Conservation (phyloP, 2,888 invertebrate species). For the Eristalinus sepulchralis region DNA sequence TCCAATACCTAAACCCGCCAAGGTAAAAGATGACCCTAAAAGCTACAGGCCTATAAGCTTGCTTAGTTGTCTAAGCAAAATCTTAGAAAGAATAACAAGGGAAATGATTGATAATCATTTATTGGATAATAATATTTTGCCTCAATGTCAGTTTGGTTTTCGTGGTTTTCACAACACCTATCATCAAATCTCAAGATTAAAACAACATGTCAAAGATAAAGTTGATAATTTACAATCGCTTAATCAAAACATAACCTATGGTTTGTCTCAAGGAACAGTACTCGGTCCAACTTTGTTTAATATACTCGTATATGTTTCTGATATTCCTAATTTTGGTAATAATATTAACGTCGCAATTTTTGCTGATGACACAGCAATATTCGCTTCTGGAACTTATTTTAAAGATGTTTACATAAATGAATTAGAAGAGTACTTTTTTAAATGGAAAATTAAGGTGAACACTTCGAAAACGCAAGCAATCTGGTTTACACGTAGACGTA, state of each 20-base stretch:
- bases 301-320: slow-evolving; percentile 2
- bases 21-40: not conserved
- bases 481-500: not conserved
- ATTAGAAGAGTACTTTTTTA: not conserved
- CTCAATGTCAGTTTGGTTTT: not conserved
- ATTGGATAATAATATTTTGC: not conserved
- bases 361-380: not conserved
- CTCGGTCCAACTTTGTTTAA: not conserved
- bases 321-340: not conserved
- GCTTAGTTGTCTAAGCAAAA: not conserved
- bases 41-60: slow-evolving; percentile 17
- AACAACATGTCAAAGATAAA: not conserved
- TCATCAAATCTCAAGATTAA: not conserved
- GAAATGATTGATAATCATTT: not conserved
- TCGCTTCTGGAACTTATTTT: not conserved
- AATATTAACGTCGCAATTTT: not conserved
- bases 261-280: not conserved
- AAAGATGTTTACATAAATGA: not conserved
- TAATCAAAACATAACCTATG: not conserved
- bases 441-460: not conserved
- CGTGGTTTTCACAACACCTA: slow-evolving; percentile 3
- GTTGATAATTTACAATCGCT: not conserved
- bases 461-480: not conserved
- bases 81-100: slow-evolving; percentile 5
- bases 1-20: slow-evolving; percentile 5